Conservation (phyloP, 2,888 invertebrate species). For the Dynastes tityus region DNA sequence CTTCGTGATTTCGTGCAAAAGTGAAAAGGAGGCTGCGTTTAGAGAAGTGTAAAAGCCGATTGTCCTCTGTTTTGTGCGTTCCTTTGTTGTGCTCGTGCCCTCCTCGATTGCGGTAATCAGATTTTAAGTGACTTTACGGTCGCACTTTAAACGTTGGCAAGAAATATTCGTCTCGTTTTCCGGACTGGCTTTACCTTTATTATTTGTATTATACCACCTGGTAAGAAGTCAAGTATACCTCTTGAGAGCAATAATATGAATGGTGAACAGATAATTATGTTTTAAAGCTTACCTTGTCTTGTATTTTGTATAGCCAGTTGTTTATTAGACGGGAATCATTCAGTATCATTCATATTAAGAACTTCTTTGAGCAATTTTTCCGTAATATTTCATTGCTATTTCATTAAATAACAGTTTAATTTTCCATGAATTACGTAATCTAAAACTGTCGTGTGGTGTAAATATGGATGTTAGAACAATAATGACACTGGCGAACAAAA, state of each 20-base stretch:
- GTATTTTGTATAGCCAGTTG: too few species aligned
- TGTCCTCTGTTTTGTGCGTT: conserved; percentile 54
- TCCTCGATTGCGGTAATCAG: conserved; percentile 59
- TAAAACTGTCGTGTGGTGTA: too few species aligned
- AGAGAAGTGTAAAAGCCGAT: conserved; percentile 51
- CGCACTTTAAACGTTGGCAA: conserved; percentile 36
- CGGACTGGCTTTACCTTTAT: conserved; percentile 26
- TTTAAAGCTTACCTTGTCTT: background rate
- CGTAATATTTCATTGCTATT: too few species aligned
- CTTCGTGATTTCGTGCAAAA: conserved; percentile 58
- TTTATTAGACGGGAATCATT: too few species aligned
- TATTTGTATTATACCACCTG: conserved; percentile 15
- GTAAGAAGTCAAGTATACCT: conserved; percentile 24
- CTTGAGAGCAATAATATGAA: conserved; percentile 19
- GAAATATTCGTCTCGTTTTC: background rate
- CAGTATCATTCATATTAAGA: too few species aligned
- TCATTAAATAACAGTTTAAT: too few species aligned
- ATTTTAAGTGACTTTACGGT: conserved; percentile 58
- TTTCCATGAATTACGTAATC: too few species aligned
- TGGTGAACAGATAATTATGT: conserved; percentile 1
- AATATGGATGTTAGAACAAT: too few species aligned
- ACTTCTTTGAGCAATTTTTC: too few species aligned
- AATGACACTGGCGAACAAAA: too few species aligned
- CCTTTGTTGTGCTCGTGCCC: conserved; percentile 64
- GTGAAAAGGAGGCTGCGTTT: conserved; percentile 48